Evolutionary conservation across 2,797 vertebrate species (phyloP), one percentile per base, ranked within the genome.

Genomic region (Fistularia tabacaria): DNA sequence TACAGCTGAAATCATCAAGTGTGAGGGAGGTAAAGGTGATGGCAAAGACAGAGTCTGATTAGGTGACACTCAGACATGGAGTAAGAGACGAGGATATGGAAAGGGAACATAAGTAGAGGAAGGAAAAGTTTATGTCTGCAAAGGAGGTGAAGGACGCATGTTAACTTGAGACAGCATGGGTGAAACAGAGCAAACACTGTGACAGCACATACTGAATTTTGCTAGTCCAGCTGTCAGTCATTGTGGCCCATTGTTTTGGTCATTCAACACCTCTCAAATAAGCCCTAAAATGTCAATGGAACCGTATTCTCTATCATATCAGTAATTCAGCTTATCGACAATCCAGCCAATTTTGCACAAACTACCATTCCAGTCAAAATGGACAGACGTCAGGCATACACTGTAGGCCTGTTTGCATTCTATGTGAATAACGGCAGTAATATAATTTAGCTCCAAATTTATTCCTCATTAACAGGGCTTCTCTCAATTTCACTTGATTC

Each of bases 291-390:
- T 69, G 74, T 79, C 59, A 84, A 67, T 46, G 61, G 67, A 66
- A 70, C 72, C 74, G 78, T 66, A 83, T 86, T 83, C 76, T 64
- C 72, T 71, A 85, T 86, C 79, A 66, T 59, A 75, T 68, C 62
- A 77, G 77, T 81, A 84, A 88, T 88, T 82, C 80, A 61, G 62
- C 81, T 85, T 87, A 88, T 86, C 87, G 83, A 60, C 44, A 69
- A 84, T 74, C 76, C 58, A 59, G 66, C 71, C 85, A 85, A 81
- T 84, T 86, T 81, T 74, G 63, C 58, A 73, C 73, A 55, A 86
- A 86, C 76, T 65, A 76, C 81, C 73, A 65, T 61, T 62, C 76
- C 69, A 56, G 73, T 11, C 46, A 73, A 77, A 87, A 87, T 79
- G 71, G 86, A 84, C 77, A 81, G 70, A 71, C 70, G 74, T 65